Evolutionary conservation across 2,888 invertebrate species (phyloP).

Genomic region (Glyphotaelius pellucidus): DNA sequence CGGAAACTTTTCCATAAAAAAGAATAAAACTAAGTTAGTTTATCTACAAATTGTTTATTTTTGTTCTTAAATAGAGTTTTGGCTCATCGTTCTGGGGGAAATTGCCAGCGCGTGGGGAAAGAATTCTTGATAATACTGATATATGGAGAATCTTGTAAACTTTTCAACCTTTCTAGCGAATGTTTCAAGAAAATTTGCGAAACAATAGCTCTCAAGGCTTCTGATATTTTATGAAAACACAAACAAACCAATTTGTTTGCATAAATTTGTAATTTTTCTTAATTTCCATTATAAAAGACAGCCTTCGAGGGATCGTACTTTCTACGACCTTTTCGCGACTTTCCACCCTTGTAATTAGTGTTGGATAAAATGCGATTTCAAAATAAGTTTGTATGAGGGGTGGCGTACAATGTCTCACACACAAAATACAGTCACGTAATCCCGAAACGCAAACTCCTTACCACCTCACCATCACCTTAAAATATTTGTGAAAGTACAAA

Average conservation of each 20-base stretch:
- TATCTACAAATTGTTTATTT: constrained; percentile 15
- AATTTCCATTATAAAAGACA: neutral
- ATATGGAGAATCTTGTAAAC: neutral
- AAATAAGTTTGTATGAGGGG: too few species aligned
- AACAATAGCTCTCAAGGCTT: neutral
- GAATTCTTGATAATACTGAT: neutral
- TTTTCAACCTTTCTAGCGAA: neutral
- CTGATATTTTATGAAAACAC: neutral
- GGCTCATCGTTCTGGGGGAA: neutral
- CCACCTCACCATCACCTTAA: too few species aligned
- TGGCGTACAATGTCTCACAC: too few species aligned
- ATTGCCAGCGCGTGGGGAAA: neutral
- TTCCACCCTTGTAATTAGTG: neutral
- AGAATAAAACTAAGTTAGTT: constrained; percentile 5
- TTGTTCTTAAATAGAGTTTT: constrained; percentile 17
- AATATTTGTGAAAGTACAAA: too few species aligned
- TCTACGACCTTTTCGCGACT: neutral
- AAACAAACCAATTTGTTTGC: neutral
- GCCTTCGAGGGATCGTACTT: neutral
- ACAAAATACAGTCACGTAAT: too few species aligned
- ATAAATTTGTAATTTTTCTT: neutral
- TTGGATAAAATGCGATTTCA: too few species aligned
- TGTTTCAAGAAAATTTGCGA: neutral
- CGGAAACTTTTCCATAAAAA: constrained; percentile 9
- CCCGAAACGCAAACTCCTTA: too few species aligned